These are phyloP conservation scores for Avahi laniger DNA, from an alignment of 2,797 vertebrate species.

Conservation along the genomic window DNA sequence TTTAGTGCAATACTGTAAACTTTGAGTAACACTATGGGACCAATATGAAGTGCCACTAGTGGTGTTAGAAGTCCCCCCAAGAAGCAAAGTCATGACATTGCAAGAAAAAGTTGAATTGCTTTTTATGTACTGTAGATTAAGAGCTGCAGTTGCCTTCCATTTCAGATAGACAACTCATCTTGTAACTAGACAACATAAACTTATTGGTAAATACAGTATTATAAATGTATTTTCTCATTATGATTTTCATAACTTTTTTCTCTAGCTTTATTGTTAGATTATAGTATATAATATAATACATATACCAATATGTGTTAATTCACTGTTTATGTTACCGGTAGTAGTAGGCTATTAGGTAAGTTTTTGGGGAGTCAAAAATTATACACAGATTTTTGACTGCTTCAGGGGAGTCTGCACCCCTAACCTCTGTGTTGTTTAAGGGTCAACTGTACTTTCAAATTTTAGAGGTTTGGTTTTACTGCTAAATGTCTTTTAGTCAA, in stretches of 20 bases:
- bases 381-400: neutral
- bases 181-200: neutral
- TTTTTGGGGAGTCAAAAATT: neutral
- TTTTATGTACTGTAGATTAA: neutral
- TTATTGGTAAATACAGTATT: neutral
- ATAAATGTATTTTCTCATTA: neutral
- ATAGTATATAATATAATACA: neutral
- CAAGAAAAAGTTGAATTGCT: neutral
- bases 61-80: neutral
- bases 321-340: neutral
- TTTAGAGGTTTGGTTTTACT: conserved; percentile 28
- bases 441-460: neutral
- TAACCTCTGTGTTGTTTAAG: neutral
- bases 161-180: neutral
- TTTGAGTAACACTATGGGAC: neutral
- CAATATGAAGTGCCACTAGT: neutral
- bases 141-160: neutral
- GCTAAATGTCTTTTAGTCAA: neutral
- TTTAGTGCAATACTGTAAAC: neutral
- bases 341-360: neutral
- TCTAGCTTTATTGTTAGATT: neutral
- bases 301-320: neutral
- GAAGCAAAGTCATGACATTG: neutral
- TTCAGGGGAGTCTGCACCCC: neutral
- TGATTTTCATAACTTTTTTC: neutral